A percentile compares a stretch with the other conserved stretches of the same genome.
phyloP scores from a whole-genome alignment of 2,113 vertebrate species.

The Rhombomys opimus region DNA sequence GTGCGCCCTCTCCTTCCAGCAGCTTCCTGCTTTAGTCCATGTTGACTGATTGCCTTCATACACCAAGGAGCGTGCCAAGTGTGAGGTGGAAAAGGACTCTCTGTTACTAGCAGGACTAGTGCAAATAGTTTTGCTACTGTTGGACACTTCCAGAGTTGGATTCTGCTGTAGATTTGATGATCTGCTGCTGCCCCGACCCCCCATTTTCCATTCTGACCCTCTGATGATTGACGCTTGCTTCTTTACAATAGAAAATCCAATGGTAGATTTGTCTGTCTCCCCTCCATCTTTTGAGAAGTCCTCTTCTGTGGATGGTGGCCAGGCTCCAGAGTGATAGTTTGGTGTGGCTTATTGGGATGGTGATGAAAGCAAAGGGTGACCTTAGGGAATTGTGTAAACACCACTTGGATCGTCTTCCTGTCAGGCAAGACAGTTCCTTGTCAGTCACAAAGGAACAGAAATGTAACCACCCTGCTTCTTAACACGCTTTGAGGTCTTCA shows the following conservation, averaged over 20 bases:
- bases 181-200: neutral
- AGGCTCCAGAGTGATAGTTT: neutral
- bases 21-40: constrained; percentile 29
- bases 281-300: constrained; percentile 13
- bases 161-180: neutral
- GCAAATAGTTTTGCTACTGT: neutral
- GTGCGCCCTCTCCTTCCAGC: neutral
- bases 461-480: neutral
- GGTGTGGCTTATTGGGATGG: neutral
- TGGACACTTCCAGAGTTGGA: neutral
- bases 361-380: neutral
- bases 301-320: neutral
- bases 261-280: neutral
- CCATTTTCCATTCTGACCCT: neutral
- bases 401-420: neutral
- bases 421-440: neutral
- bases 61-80: constrained; percentile 37
- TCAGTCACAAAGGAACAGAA: neutral
- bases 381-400: neutral
- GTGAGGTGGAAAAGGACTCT: constrained; percentile 32
- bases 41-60: constrained; percentile 28
- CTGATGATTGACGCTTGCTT: neutral
- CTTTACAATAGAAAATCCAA: neutral
- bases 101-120: constrained; percentile 14
- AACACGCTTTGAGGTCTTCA: neutral